phyloP scores from a whole-genome alignment of 2,797 vertebrate genomes.

The Phyllotis vaccarum region DNA sequence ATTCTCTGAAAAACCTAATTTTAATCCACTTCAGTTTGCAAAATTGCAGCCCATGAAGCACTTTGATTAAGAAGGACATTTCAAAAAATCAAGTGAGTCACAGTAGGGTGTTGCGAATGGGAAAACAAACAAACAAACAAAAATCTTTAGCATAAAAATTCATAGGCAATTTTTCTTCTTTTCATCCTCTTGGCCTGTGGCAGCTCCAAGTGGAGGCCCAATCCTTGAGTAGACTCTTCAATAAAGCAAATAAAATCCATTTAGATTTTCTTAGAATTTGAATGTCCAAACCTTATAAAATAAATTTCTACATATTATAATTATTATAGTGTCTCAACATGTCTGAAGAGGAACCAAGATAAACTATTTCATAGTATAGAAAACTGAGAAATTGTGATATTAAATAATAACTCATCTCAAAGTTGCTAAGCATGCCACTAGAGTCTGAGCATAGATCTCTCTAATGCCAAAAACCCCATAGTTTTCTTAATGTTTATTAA shows the following conservation, averaged over 20 bases:
- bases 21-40: slow-evolving; percentile 76
- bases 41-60: slow-evolving; percentile 75
- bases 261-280: neutral
- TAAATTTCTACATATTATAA: neutral
- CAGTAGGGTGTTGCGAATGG: slow-evolving; percentile 68
- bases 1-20: slow-evolving; percentile 78
- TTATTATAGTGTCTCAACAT: neutral
- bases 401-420: neutral
- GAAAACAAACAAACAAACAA: slow-evolving; percentile 80
- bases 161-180: slow-evolving; percentile 62
- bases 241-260: slow-evolving; percentile 11
- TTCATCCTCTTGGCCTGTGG: slow-evolving; percentile 16
- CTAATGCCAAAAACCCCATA: neutral
- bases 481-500: slow-evolving; percentile 34
- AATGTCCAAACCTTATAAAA: neutral
- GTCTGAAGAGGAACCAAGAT: neutral
- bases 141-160: slow-evolving; percentile 52
- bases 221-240: neutral
- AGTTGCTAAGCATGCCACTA: neutral
- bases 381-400: neutral
- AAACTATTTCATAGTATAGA: neutral
- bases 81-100: slow-evolving; percentile 79
- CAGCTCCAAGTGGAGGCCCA: neutral
- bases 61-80: slow-evolving; percentile 81
- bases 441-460: neutral